Percentiles rank a stretch among this genome's conserved stretches.
These are phyloP conservation scores for Cotesia glomerata DNA, from an alignment of 1,140 invertebrate genomes.

Conservation along the genomic window DNA sequence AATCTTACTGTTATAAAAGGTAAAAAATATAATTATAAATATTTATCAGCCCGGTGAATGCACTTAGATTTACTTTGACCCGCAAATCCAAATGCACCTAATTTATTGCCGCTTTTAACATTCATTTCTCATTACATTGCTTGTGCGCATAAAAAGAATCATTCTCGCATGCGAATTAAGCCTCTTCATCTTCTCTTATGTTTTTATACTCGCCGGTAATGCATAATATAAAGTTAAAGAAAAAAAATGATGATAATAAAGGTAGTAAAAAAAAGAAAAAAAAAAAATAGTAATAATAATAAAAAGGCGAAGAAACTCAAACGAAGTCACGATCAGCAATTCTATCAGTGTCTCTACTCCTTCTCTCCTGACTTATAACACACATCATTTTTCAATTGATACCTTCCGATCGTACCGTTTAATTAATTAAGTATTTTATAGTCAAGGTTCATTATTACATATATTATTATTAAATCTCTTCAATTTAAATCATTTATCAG, in stretches of 20 bases:
- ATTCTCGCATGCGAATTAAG: slow-evolving; percentile 8
- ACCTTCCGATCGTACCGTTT: too few relatives aligned
- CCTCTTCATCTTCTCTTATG: not conserved
- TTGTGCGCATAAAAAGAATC: not conserved
- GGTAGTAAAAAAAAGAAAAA: not conserved
- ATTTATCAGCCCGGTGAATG: not conserved
- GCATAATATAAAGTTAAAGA: not conserved
- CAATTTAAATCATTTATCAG: not conserved
- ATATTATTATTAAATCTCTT: not conserved
- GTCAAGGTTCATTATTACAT: too few relatives aligned
- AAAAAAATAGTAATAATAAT: not conserved
- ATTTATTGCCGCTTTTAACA: not conserved
- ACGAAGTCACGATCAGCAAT: too few relatives aligned
- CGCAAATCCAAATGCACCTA: slow-evolving; percentile 4
- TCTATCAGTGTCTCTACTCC: too few relatives aligned
- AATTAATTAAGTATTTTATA: too few relatives aligned
- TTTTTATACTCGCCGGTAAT: too few relatives aligned
- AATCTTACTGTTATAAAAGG: not conserved
- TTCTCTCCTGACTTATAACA: too few relatives aligned
- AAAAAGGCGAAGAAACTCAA: too few relatives aligned
- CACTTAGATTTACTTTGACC: not conserved
- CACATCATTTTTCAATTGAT: too few relatives aligned
- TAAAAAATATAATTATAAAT: not conserved
- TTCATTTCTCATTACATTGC: not conserved
- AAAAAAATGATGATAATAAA: not conserved